Percentiles rank a stretch among this genome's conserved stretches.
Conservation (phyloP, 2,113 vertebrate species). For the Stegostoma tigrinum region DNA sequence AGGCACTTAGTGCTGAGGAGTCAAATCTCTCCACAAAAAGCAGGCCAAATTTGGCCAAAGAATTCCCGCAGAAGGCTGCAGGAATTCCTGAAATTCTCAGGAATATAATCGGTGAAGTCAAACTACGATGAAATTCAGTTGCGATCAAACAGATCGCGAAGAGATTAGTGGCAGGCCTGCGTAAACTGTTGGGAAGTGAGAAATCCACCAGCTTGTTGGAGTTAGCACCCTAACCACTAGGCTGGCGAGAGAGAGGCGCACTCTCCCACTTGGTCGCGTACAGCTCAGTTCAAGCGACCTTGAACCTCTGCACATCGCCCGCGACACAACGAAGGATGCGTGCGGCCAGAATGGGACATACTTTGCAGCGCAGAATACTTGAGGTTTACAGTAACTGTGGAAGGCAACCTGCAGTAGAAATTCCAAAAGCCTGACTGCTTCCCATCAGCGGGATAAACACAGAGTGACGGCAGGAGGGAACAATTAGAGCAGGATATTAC, state of each 20-base stretch:
- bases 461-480: constrained; percentile 33
- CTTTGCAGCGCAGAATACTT: neutral
- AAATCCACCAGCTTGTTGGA: neutral
- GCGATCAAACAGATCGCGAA: neutral
- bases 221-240: neutral
- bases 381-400: constrained; percentile 6
- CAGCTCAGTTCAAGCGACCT: neutral
- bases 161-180: neutral
- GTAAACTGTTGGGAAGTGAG: neutral
- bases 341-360: neutral
- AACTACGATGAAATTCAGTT: neutral
- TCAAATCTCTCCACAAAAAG: neutral
- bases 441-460: constrained; percentile 28
- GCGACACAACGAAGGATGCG: neutral
- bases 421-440: neutral
- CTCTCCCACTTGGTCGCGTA: neutral
- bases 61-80: neutral
- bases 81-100: neutral
- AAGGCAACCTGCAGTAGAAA: constrained; percentile 27
- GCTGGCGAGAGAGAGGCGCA: neutral
- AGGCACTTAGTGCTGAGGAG: neutral
- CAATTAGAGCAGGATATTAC: constrained; percentile 35
- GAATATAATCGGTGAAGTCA: neutral
- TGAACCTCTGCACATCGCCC: neutral
- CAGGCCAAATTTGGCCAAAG: neutral